phyloP scores from a whole-genome alignment of 2,888 invertebrate species.

The Chouioia cunea region DNA sequence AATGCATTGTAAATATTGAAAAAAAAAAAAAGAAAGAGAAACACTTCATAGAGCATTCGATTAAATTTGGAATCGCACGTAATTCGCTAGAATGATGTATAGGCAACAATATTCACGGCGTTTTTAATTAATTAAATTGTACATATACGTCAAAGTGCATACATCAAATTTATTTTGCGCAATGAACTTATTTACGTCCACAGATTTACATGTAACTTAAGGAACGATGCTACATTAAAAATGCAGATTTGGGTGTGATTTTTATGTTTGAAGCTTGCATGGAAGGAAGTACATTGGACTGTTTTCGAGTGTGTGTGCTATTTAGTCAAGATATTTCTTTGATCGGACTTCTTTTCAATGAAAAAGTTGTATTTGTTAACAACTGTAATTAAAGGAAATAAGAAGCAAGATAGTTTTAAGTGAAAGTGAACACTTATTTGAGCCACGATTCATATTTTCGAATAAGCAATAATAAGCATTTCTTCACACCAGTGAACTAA shows the following conservation, averaged over 20 bases:
- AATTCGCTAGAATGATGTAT: conserved; percentile 29
- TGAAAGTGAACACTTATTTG: conserved; percentile 43
- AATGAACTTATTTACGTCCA: conserved; percentile 48
- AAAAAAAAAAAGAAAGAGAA: neutral
- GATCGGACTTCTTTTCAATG: conserved; percentile 19
- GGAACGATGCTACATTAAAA: conserved; percentile 39
- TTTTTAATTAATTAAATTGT: conserved; percentile 38
- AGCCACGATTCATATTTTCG: conserved; percentile 26
- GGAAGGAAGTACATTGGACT: conserved; percentile 28
- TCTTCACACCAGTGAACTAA: conserved; percentile 24
- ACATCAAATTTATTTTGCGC: conserved; percentile 35
- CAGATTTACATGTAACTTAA: conserved; percentile 37
- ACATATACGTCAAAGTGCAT: conserved; percentile 43
- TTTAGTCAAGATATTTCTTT: conserved; percentile 41
- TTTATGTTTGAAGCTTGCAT: conserved; percentile 31
- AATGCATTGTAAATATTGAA: conserved; percentile 48
- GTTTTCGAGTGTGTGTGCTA: conserved; percentile 28
- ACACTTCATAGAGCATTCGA: conserved; percentile 39
- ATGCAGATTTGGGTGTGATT: conserved; percentile 36
- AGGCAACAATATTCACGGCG: conserved; percentile 22
- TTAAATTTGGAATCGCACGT: conserved; percentile 38
- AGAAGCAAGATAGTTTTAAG: conserved; percentile 38
- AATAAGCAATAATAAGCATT: conserved; percentile 27
- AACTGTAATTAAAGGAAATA: conserved; percentile 25
- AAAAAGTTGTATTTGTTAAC: neutral